These are phyloP conservation scores for Steinernema hermaphroditum DNA, from an alignment of 2,888 invertebrate species.

Conservation along the genomic window DNA sequence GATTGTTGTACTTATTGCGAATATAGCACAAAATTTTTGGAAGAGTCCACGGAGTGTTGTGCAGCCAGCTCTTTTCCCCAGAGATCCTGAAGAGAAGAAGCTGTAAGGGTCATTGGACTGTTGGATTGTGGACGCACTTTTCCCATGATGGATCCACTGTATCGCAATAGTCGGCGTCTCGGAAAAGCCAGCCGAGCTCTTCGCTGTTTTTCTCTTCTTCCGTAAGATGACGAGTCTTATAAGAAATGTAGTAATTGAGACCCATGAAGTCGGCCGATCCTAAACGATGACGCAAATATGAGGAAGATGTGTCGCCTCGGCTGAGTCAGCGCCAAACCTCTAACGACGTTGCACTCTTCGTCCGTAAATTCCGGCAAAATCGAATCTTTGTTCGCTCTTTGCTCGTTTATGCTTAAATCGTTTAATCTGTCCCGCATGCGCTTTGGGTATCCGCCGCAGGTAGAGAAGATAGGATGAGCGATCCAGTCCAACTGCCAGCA, in stretches of 20 bases:
- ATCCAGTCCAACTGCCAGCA: slow-evolving; percentile 41
- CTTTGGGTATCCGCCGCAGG: slow-evolving; percentile 36
- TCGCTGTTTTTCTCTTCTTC: not conserved
- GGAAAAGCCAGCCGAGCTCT: slow-evolving; percentile 8
- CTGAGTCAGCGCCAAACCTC: slow-evolving; percentile 56
- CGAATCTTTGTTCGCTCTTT: slow-evolving; percentile 39
- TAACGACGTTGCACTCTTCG: slow-evolving; percentile 55
- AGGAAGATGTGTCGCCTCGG: too few relatives aligned
- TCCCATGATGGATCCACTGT: slow-evolving; percentile 2
- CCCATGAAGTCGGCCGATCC: slow-evolving; percentile 77
- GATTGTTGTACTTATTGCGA: slow-evolving; percentile 71
- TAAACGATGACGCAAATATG: not conserved
- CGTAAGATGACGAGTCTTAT: not conserved
- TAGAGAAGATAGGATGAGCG: slow-evolving; percentile 38
- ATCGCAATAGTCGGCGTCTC: slow-evolving; percentile 1
- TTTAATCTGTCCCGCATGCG: slow-evolving; percentile 15
- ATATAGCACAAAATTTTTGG: not conserved
- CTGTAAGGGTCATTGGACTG: too few relatives aligned
- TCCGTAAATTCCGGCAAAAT: slow-evolving; percentile 62
- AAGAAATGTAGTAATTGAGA: slow-evolving; percentile 76
- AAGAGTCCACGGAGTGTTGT: not conserved
- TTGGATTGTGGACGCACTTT: not conserved
- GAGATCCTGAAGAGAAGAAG: slow-evolving; percentile 7
- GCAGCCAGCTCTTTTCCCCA: not conserved
- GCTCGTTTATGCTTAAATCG: slow-evolving; percentile 54